phyloP scores from a whole-genome alignment of 1,140 invertebrate genomes.

The Papilio machaon region DNA sequence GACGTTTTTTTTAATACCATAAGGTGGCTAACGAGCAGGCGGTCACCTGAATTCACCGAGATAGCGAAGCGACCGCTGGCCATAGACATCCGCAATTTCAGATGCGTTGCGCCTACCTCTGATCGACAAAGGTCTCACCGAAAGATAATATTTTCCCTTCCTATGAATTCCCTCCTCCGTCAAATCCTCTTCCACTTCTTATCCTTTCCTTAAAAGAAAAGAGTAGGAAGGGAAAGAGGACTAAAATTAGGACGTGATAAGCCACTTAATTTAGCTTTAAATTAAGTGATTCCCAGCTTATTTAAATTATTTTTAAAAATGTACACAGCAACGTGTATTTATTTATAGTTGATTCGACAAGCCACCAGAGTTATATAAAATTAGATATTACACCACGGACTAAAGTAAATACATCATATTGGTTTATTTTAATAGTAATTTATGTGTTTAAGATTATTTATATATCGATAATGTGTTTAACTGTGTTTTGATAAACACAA shows the following conservation, averaged over 20 bases:
- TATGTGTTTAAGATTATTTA: slow-evolving; percentile 20
- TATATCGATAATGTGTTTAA: slow-evolving; percentile 12
- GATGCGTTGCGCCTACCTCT: too few relatives aligned
- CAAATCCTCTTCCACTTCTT: too few relatives aligned
- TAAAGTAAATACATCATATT: neutral
- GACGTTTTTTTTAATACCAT: too few relatives aligned
- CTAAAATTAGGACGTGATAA: neutral
- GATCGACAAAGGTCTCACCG: too few relatives aligned
- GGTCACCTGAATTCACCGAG: too few relatives aligned
- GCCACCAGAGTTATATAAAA: slow-evolving; percentile 21
- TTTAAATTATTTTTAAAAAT: neutral
- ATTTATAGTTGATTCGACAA: neutral
- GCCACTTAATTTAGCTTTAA: neutral
- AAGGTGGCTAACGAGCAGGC: too few relatives aligned
- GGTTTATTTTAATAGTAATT: slow-evolving; percentile 26
- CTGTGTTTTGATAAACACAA: neutral
- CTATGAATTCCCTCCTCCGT: too few relatives aligned
- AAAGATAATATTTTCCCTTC: too few relatives aligned
- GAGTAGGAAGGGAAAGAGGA: too few relatives aligned
- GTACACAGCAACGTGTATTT: neutral
- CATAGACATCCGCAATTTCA: too few relatives aligned
- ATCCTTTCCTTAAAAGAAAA: too few relatives aligned
- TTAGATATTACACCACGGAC: slow-evolving; percentile 20
- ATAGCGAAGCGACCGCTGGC: too few relatives aligned
- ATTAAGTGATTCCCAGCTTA: neutral